These are phyloP conservation scores for Passer domesticus DNA, from an alignment of 2,113 vertebrate species.

Conservation along the genomic window DNA sequence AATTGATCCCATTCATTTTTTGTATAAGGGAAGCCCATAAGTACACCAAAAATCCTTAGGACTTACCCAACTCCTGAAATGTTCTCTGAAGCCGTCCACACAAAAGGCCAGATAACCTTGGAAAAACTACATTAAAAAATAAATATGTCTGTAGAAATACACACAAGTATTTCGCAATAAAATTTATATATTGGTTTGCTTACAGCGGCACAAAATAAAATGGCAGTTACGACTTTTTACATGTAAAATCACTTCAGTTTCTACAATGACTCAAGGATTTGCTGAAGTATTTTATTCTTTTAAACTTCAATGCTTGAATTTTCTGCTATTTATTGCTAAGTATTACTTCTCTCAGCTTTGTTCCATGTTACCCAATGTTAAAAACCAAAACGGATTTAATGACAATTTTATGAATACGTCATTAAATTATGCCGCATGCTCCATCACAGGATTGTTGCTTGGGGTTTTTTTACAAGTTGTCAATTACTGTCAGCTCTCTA, in stretches of 20 bases:
- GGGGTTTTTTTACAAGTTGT: not conserved
- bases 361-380: not conserved
- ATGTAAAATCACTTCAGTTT: not conserved
- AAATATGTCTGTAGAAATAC: accelerated
- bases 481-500: not conserved
- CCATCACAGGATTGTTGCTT: accelerated
- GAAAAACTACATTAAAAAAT: not conserved
- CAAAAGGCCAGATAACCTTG: not conserved
- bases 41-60: not conserved
- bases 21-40: not conserved
- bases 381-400: not conserved
- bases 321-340: not conserved
- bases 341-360: not conserved
- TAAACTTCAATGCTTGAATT: not conserved
- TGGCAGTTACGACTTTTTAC: not conserved
- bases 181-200: not conserved
- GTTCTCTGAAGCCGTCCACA: not conserved
- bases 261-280: not conserved
- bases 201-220: not conserved
- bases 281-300: not conserved
- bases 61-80: not conserved
- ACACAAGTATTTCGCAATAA: accelerated
- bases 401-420: not conserved
- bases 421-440: not conserved
- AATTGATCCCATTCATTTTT: not conserved